Evolutionary conservation across 1,140 invertebrate species (phyloP), one percentile per base, ranked within the genome.

Genomic region (Grapholita molesta): DNA sequence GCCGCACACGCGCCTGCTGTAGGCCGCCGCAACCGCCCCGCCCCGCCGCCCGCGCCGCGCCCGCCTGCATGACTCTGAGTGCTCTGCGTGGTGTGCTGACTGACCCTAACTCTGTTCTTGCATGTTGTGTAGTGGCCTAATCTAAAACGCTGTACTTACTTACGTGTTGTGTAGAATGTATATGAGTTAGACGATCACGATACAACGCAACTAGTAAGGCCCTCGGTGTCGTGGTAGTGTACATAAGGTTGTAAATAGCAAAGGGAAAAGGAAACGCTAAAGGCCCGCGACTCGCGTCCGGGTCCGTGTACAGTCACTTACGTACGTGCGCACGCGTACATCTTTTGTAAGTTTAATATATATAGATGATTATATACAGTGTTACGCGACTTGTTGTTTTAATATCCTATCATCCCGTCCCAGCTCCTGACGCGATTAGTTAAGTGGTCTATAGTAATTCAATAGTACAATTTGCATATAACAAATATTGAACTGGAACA

Each of bases 1-100:
- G 69, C 79, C 84, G 25, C 64, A 78, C 76, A 72, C 79, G 64
- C 76, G 79, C 65, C 80, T 86, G 67, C 80, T 87, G 53, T 87
- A 69, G 76, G 70, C 70, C 12, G 35, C 24, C 8, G 21, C 28
- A 23, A 21, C 32, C 33, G 12, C 21, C 38, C 68, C 23, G 30
- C 24, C 55, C 67, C 64, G n/a, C 35, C 33, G 25, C 32, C 42
- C 66, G 35, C 53, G 23, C 23, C 66, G 25, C 68, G 42, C 52
- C 48, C 52, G 15, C 28, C 48, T 48, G 32, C 64, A 28, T 66
- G 33, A 48, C 24, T 30, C 15, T 52, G 35, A 48, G 12, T 35
- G 65, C 53, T 72, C 38, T 67, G 61, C 25, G 55, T 61, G 55
- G 61, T 33, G 55, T 61, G 55, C n/a, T 15, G 4, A 61, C 12